Evolutionary conservation across 2,113 vertebrate genomes (phyloP), one percentile per base, ranked within the genome.

Genomic region (Pteropus alecto): DNA sequence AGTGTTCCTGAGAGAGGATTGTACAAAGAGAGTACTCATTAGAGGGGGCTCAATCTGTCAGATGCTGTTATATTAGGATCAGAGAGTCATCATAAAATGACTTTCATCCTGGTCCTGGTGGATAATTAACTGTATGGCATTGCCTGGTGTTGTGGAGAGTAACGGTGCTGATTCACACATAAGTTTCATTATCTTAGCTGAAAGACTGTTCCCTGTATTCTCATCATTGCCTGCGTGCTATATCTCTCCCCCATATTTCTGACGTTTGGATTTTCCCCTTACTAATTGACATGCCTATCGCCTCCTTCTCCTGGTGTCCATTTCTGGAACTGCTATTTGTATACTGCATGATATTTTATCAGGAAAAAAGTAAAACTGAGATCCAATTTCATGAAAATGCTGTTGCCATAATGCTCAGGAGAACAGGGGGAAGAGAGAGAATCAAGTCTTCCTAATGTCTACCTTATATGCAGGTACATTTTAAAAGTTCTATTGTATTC

Each of bases 251-350:
- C 82, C 95, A 61, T 89, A 92, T 89, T 97, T 95, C 89, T 93
- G 91, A 97, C 98, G 98, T 93, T 96, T 97, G 94, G 97, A 97
- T 97, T 97, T 96, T 97, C 98, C 97, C 86, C 97, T 83, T 81
- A 96, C 84, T 95, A 96, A 88, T 43, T 18, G 2, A 97, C 70
- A 97, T 94, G 78, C 94, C 71, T 97, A 94, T 96, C 93, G 93
- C 91, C 98, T 95, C 58, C 95, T 98, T 98, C 97, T 96, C 89
- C 93, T 95, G 95, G 97, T 97, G 96, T 95, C 97, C 97, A 96
- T 97, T 97, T 98, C 96, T 86, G 90, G 93, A 98, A 91, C 70
- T 97, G 86, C 83, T 98, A 86, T 98, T 97, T 97, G 88, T 97
- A 98, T 89, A 93, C 87, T 96, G 93, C 56, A 43, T 90, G 95